Base-by-base conservation (phyloP, 2,888 invertebrate genomes). In the Synergus itoensis region DNA sequence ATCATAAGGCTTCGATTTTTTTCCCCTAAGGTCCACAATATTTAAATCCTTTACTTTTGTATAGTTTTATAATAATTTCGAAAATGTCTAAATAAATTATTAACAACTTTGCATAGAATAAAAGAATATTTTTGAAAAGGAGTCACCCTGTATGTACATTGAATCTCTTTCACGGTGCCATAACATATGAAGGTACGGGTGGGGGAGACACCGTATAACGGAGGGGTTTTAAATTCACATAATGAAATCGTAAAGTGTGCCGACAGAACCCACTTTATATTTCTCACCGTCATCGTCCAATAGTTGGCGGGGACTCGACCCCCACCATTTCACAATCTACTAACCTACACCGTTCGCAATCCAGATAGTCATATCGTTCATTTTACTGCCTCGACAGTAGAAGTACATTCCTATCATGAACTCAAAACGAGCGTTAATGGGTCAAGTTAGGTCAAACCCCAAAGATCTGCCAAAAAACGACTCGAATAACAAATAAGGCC, bases 161-260 rank as follows among this genome's bases (percentile, higher is more conserved):
- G 8, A 57, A 57, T 18, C 57, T 18, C 57, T 57, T 57, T 57
- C 18, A 57, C 57, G 57, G n/a, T 57, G 18, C 11, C 16, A 14
- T 48, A 57, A 57, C 18, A 57, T 9, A 28, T 41, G 41, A 65
- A 63, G n/a, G 75, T 4, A 7, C 48, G n/a, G 11, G 18, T 8
- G 18, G 57, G 78, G 53, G 41, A 36, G 67, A 48, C 40, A 77
- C 75, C 79, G 80, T 79, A 80, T 80, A 83, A 78, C 79, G 48
- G 84, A 77, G 40, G 57, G 80, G 80, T 83, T 86, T 83, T 85
- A 86, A 86, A 85, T 84, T 86, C 82, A 79, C 81, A 79, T 86
- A 86, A 86, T 86, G 86, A 86, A 86, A 86, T 83, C 85, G 83
- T 86, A 85, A 86, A 86, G 77, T 77, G 77, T 64, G 69, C 80